Base-by-base conservation (phyloP, 2,888 invertebrate species). In the Quadroppia sp. region DNA sequence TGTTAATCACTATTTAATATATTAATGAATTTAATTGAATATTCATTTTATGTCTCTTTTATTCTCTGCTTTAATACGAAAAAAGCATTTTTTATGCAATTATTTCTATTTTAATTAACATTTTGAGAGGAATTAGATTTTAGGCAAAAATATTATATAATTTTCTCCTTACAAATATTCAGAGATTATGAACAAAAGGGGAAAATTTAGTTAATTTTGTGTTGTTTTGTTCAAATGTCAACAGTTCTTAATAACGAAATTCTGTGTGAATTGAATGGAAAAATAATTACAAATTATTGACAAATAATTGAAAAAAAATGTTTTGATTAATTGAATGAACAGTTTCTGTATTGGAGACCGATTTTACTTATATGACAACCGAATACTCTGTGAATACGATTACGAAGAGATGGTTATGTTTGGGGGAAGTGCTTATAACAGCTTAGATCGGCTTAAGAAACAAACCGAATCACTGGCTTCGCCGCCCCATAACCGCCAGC, bases 281-380 rank as follows among this genome's bases (percentile, higher is more conserved):
- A n/a, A n/a, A n/a, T n/a, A n/a, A n/a, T n/a, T n/a, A n/a, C n/a
- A n/a, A n/a, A n/a, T n/a, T n/a, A n/a, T n/a, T n/a, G n/a, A n/a
- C n/a, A n/a, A n/a, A n/a, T n/a, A n/a, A n/a, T n/a, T n/a, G n/a
- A n/a, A n/a, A n/a, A n/a, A n/a, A n/a, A n/a, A n/a, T n/a, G n/a
- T n/a, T n/a, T n/a, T n/a, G n/a, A n/a, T n/a, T n/a, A n/a, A n/a
- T n/a, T n/a, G n/a, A n/a, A n/a, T n/a, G n/a, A n/a, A n/a, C n/a
- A n/a, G 94, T 87, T 94, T 94, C 86, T 94, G 94, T 85, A 93
- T 94, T 69, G 94, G 94, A 32, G 94, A 94, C 83, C 87, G 91
- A 81, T 94, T 93, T 84, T 94, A 93, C 84, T 86, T 94, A 80
- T 92, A 91, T 83, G 93, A 94, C 85, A 94, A 94, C 86, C 92